phyloP scores from a whole-genome alignment of 2,888 invertebrate species.

The Tetramorium bicarinatum region DNA sequence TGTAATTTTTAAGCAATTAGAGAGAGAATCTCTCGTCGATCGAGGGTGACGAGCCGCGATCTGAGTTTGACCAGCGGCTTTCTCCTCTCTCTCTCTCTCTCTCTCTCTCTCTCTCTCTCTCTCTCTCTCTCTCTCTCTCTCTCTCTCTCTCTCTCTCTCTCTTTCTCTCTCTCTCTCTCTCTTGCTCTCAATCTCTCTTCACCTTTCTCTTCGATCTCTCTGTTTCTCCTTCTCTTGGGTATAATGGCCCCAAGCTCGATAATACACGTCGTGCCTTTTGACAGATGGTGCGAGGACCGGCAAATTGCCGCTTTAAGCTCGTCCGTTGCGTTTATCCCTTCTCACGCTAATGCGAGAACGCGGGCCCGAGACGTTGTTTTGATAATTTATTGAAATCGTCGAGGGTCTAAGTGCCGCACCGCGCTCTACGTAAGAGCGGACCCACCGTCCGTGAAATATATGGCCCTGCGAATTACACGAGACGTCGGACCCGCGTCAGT shows the following conservation, averaged over 20 bases:
- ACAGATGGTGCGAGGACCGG: conserved; percentile 82
- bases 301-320: conserved; percentile 82
- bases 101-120: conserved; percentile 50
- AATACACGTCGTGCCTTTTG: conserved; percentile 77
- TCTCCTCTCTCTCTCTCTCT: conserved; percentile 25
- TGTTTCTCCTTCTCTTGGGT: conserved; percentile 27
- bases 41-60: conserved; percentile 72
- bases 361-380: conserved; percentile 72
- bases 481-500: conserved; percentile 77
- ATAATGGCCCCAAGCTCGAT: conserved; percentile 67
- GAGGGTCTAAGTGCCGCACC: conserved; percentile 66
- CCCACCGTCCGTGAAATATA: conserved; percentile 76
- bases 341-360: conserved; percentile 73
- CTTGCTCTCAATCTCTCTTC: conserved; percentile 62
- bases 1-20: conserved; percentile 84
- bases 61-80: conserved; percentile 64
- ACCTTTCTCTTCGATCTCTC: conserved; percentile 59
- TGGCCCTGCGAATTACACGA: conserved; percentile 77
- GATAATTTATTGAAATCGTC: conserved; percentile 83
- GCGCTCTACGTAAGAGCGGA: conserved; percentile 60
- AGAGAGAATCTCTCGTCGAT: conserved; percentile 75
- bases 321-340: conserved; percentile 63
- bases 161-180: conserved; percentile 34
- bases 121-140: conserved; percentile 52
- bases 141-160: too few relatives aligned